Base-by-base conservation (phyloP, 2,888 invertebrate genomes). In the Epirrhoe tristata region DNA sequence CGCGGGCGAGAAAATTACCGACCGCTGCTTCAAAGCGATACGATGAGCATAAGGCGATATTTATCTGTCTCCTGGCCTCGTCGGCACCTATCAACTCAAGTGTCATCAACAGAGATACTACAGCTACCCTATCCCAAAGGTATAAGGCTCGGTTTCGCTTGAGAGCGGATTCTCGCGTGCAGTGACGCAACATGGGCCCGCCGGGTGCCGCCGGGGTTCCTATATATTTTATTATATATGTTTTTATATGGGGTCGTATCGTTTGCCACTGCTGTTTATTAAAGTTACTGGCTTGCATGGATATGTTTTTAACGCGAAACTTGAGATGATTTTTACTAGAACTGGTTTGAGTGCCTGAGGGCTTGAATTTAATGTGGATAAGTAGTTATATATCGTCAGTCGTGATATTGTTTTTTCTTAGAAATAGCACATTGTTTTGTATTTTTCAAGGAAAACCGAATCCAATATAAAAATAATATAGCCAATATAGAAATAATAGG, bases 31-130 rank as follows among this genome's bases (percentile, higher is more conserved):
- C 84, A 84, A 87, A 85, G 84, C 82, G 85, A 83, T 80, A 83
- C 82, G 86, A 83, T 81, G 83, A 82, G 84, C 84, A 63, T 83
- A 79, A 79, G 81, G 77, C 81, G 88, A 86, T 87, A 89, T 87
- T 85, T 88, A 88, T 87, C 63, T 82, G 84, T 83, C 84, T 81
- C 82, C 82, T 81, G 85, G 85, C 86, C 85, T 86, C 86, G 67
- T 60, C 69, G 79, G 81, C 81, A 82, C 82, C 85, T 83, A 86
- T 85, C 84, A 84, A 78, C 77, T 76, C 72, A 75, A 77, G 72
- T 74, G 70, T 77, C 68, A 58, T 75, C 74, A 77, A 71, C 67
- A 72, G 39, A 55, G 46, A 66, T 36, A 63, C 39, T 63, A 52
- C 39, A 17, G 56, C 16, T 60, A 16, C 52, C 70, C 64, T 79